Percentiles rank a stretch among this genome's conserved stretches.
Evolutionary conservation across 2,888 invertebrate species (phyloP).

Genomic region (Salticus scenicus): DNA sequence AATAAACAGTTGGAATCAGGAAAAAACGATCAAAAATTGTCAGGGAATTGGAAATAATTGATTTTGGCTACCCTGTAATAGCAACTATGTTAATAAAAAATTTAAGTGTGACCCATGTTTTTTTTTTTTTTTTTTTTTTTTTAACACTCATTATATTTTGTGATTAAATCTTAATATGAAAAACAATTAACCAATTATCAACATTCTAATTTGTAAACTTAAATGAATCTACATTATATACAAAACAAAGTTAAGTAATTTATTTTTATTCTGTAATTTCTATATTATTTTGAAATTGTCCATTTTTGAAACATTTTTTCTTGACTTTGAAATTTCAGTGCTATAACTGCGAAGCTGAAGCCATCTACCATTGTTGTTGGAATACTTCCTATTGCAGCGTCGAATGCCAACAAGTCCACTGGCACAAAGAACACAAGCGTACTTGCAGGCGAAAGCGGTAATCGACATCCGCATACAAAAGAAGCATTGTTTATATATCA

Average conservation of each 20-base stretch:
- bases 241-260: not conserved
- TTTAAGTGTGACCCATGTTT: no score
- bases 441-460: slow-evolving; percentile 82
- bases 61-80: no score
- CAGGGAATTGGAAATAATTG: no score
- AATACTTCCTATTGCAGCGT: slow-evolving; percentile 90
- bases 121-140: no score
- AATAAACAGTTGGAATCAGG: no score
- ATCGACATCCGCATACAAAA: not conserved
- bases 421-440: slow-evolving; percentile 87
- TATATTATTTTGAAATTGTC: not conserved
- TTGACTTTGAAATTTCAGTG: no score
- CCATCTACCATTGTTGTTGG: slow-evolving; percentile 92
- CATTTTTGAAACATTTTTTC: no score
- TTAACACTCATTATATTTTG: no score
- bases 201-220: not conserved
- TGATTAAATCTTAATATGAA: no score
- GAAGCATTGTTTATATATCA: slow-evolving; percentile 6
- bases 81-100: no score
- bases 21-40: no score
- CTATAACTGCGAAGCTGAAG: slow-evolving; percentile 87
- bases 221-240: not conserved
- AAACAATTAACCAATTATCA: no score
- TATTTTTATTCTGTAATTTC: not conserved
- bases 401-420: slow-evolving; percentile 87